Evolutionary conservation across 53 echinoderm and acorn worm genomes (phyloP).

Genomic region (Paracentrotus lividus): DNA sequence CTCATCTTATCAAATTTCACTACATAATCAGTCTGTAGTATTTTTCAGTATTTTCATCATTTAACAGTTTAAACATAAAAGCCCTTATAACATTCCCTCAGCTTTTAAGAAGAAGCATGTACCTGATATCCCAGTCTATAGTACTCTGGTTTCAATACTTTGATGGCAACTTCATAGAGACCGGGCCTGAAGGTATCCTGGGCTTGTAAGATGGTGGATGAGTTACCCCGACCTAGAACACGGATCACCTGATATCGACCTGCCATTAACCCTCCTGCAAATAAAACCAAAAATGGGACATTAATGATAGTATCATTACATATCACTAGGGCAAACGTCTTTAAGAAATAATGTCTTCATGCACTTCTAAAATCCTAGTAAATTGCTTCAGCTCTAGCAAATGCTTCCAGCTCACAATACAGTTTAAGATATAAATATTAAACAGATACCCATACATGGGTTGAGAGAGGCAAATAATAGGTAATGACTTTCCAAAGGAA

Average conservation of each 20-base stretch:
- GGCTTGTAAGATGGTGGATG: constrained; percentile 87
- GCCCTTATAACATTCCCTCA: too few relatives aligned
- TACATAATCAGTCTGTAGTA: too few relatives aligned
- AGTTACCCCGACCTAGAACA: constrained; percentile 84
- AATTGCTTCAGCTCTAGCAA: too few relatives aligned
- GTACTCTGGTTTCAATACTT: constrained; percentile 82
- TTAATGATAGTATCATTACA: background rate
- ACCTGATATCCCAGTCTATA: constrained; percentile 95
- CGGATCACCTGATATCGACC: constrained; percentile 82
- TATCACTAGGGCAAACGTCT: background rate
- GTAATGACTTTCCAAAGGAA: too few relatives aligned
- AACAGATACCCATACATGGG: too few relatives aligned
- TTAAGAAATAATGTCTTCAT: background rate
- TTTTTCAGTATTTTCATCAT: too few relatives aligned
- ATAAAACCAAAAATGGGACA: background rate
- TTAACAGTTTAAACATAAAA: too few relatives aligned
- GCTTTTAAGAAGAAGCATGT: background rate
- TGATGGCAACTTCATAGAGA: constrained; percentile 88
- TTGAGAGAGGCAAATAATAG: too few relatives aligned
- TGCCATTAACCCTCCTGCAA: constrained; percentile 80
- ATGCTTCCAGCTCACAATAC: too few relatives aligned
- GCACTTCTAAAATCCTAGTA: too few relatives aligned
- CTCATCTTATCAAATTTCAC: too few relatives aligned
- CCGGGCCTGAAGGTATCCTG: constrained; percentile 85
- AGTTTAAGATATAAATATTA: too few relatives aligned